phyloP scores from a whole-genome alignment of 2,888 invertebrate species.

The Hydropsyche betteni region DNA sequence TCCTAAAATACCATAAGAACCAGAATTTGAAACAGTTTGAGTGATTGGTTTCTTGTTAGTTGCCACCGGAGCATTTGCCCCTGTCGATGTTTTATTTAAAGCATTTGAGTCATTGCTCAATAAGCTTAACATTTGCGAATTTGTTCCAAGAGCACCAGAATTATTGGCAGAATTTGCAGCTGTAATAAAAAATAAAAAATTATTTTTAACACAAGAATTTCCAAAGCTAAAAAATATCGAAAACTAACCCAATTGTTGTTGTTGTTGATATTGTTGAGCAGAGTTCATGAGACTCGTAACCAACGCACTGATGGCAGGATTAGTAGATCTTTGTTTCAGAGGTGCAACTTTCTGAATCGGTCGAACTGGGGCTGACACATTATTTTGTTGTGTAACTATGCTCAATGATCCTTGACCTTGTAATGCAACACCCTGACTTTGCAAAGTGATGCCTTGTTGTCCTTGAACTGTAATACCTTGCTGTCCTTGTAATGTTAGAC shows the following conservation, averaged over 20 bases:
- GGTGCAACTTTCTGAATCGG: constrained; percentile 66
- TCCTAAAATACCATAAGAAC: no score
- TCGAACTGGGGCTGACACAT: constrained; percentile 38
- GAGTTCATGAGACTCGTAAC: constrained; percentile 84
- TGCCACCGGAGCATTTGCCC: no score
- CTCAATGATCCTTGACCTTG: constrained; percentile 58
- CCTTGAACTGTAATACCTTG: constrained; percentile 44
- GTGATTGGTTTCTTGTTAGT: no score
- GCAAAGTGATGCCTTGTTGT: constrained; percentile 44
- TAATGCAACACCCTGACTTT: constrained; percentile 44
- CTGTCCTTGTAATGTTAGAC: constrained; percentile 25
- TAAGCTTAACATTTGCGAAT: no score
- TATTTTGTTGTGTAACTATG: constrained; percentile 57
- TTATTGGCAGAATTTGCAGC: constrained; percentile 63
- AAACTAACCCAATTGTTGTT: constrained; percentile 61
- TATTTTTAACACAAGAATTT: constrained; percentile 4
- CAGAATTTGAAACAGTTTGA: no score
- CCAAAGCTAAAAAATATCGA: constrained; percentile 45
- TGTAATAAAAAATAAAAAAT: background rate
- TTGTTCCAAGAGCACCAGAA: constrained; percentile 50
- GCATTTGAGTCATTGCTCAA: no score
- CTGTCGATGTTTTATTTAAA: no score
- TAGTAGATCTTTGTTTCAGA: constrained; percentile 62
- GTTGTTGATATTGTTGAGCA: constrained; percentile 81
- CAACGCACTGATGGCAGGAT: constrained; percentile 78